Percentiles rank a stretch among this genome's conserved stretches.
Conservation (phyloP, 2,797 vertebrate genomes). For the Mionectes olivaceus region DNA sequence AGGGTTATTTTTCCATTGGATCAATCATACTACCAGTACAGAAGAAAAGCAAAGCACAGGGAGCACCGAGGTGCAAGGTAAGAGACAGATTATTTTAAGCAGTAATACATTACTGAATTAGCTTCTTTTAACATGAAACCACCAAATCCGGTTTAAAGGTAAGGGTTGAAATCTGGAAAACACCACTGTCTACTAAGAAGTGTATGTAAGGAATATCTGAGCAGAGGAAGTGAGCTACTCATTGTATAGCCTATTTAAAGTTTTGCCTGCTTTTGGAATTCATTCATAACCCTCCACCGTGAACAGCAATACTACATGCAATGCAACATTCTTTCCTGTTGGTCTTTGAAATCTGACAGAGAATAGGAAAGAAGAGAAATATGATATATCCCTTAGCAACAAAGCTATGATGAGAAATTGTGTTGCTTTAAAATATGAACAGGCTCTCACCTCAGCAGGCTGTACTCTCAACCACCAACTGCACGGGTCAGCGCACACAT, state of each 20-base stretch:
- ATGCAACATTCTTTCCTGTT: neutral
- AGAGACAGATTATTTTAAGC: neutral
- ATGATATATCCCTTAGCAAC: neutral
- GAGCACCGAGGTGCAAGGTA: neutral
- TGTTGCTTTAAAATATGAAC: neutral
- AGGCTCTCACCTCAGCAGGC: conserved; percentile 22
- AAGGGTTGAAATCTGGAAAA: neutral
- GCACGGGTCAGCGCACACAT: neutral
- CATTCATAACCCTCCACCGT: neutral
- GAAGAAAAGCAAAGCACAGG: neutral
- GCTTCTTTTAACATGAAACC: neutral
- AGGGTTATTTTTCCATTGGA: neutral
- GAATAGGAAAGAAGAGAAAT: neutral
- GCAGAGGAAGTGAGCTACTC: neutral
- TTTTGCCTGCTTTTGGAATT: neutral
- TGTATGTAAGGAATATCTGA: fast-evolving
- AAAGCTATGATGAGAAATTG: conserved; percentile 25
- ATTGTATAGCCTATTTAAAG: neutral
- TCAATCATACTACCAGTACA: fast-evolving
- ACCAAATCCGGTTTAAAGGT: neutral
- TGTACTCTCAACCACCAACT: neutral
- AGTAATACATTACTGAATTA: no score
- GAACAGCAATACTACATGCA: neutral
- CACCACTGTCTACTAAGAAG: neutral
- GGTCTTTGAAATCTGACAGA: neutral